Evolutionary conservation across 2,797 vertebrate genomes (phyloP).

Genomic region (Orestias chungarensis): DNA sequence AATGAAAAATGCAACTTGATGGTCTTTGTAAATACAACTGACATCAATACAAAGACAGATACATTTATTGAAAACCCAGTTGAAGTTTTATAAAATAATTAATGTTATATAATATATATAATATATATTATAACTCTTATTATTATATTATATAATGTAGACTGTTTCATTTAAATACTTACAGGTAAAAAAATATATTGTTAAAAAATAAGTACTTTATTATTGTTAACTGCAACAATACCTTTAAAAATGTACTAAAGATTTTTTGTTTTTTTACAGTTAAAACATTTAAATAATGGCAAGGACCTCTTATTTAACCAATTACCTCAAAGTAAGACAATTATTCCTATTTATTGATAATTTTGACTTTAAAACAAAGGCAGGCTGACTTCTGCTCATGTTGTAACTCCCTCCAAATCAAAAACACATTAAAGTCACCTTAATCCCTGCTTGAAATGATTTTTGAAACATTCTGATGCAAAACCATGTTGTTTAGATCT

Average conservation of each 20-base stretch:
- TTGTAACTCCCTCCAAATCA: not conserved
- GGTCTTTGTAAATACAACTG: not conserved
- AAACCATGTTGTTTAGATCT: not conserved
- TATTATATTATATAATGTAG: too few relatives aligned
- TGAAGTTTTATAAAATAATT: too few relatives aligned
- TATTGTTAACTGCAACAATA: not conserved
- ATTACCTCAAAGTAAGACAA: not conserved
- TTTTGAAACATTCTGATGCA: not conserved
- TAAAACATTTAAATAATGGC: too few relatives aligned
- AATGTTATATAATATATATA: too few relatives aligned
- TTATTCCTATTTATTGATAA: too few relatives aligned
- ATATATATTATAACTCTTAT: too few relatives aligned
- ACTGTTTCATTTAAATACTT: not conserved
- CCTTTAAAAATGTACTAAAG: too few relatives aligned
- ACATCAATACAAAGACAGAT: not conserved
- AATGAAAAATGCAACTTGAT: not conserved
- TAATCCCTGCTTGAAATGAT: not conserved
- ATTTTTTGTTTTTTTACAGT: too few relatives aligned
- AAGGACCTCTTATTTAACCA: not conserved
- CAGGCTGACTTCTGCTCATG: not conserved
- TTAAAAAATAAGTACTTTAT: not conserved
- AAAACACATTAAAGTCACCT: not conserved
- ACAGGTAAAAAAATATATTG: too few relatives aligned
- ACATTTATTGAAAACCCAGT: too few relatives aligned
- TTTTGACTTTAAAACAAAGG: too few relatives aligned